These are phyloP conservation scores for Orthosia gracilis DNA, from an alignment of 2,888 invertebrate species.

Conservation along the genomic window DNA sequence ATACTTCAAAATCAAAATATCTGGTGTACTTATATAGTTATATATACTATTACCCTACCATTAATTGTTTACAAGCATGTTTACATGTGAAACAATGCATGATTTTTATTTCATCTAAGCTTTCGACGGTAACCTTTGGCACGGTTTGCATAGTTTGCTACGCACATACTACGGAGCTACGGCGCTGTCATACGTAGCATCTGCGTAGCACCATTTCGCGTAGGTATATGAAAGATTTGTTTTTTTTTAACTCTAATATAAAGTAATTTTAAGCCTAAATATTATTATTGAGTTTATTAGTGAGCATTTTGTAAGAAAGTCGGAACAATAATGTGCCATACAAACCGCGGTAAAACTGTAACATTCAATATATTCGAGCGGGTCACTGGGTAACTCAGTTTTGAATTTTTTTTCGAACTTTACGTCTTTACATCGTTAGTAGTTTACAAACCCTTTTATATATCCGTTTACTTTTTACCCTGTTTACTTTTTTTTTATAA, in stretches of 20 bases:
- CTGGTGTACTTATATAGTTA: no score
- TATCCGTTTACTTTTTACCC: neutral
- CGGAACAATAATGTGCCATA: neutral
- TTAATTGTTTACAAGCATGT: no score
- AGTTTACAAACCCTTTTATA: neutral
- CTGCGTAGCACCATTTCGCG: neutral
- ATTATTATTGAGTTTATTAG: neutral
- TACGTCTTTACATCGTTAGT: neutral
- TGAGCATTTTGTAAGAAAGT: constrained; percentile 1
- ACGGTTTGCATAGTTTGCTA: constrained; percentile 3
- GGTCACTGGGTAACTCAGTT: constrained; percentile 71
- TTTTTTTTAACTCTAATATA: neutral
- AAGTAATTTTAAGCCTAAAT: neutral
- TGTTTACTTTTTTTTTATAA: no score
- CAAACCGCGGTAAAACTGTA: constrained; percentile 18
- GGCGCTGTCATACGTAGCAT: constrained; percentile 32
- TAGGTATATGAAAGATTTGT: neutral
- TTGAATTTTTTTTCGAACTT: constrained; percentile 37
- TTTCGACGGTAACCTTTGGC: neutral
- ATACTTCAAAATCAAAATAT: no score
- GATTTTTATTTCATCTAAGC: neutral
- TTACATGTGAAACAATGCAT: no score
- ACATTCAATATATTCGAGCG: constrained; percentile 44
- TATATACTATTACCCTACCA: no score
- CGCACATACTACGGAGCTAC: constrained; percentile 31